phyloP scores from a whole-genome alignment of 1,140 invertebrate species.

The Phthorimaea operculella region DNA sequence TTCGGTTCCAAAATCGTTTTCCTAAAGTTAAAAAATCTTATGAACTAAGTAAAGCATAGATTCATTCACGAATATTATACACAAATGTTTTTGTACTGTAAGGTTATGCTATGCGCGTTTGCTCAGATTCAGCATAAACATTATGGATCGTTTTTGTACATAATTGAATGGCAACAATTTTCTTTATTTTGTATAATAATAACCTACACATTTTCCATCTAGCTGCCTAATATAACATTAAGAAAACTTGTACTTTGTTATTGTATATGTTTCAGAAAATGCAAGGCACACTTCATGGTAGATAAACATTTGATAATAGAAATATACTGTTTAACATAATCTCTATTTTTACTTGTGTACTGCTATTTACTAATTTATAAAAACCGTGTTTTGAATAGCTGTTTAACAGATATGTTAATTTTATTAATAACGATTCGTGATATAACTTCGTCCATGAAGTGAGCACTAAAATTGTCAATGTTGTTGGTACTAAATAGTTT shows the following conservation, averaged over 20 bases:
- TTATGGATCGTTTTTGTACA: constrained; percentile 21
- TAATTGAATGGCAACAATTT: constrained; percentile 30
- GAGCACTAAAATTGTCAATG: no score
- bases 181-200: constrained; percentile 10
- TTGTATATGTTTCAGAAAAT: neutral
- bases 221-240: constrained; percentile 26
- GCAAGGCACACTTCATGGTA: constrained; percentile 6
- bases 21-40: constrained; percentile 41
- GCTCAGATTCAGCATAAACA: constrained; percentile 11
- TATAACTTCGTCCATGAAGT: no score
- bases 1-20: constrained; percentile 23
- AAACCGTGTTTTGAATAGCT: no score
- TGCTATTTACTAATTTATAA: no score
- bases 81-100: constrained; percentile 61
- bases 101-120: constrained; percentile 38
- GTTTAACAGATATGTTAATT: no score
- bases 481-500: no score
- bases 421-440: no score
- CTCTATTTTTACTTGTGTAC: no score
- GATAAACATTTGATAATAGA: no score
- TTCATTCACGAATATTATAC: constrained; percentile 53
- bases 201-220: constrained; percentile 19
- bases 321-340: no score
- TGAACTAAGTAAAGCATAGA: constrained; percentile 60
- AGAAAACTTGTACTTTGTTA: constrained; percentile 23